Base-by-base conservation (phyloP, 2,113 vertebrate species). In the Nymphicus hollandicus region DNA sequence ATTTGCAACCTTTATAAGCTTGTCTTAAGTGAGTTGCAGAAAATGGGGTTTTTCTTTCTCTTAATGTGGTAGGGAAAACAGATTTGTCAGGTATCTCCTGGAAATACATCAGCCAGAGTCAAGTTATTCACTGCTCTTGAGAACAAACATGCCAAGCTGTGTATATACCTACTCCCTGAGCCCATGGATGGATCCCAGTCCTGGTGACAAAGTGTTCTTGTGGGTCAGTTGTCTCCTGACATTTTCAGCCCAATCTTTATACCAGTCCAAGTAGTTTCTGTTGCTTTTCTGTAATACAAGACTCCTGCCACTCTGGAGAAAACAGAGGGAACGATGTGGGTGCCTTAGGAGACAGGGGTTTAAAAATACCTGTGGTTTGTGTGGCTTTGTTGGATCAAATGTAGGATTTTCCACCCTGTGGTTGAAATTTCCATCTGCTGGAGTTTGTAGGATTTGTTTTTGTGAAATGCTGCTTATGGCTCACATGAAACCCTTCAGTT, bases 361-460 rank as follows among this genome's bases (percentile, higher is more conserved):
- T 81, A 87, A 94, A 89, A 81, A 93, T 93, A 69, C 70, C 77
- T 96, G 80, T 89, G 93, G 93, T 81, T 94, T 84, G 9, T 89
- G 83, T 95, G 77, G 90, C 58, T 92, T 89, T 93, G 58, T 76
- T 94, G 83, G 49, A 71, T 84, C 52, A 93, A 94, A 65, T 35
- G 68, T 28, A 69, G 86, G 25, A 71, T 93, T 96, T 96, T 96
- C 90, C 82, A 94, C 58, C 56, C 65, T 5, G 3, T 93, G 65
- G n/a, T 91, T 95, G 81, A 82, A 87, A 72, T 85, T 96, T 96
- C 86, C 56, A 7, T 87, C 52, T 61, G 80, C 61, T 96, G 55
- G 39, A 90, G 35, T 83, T 96, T 61, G 61, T 95, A 91, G 66
- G 72, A 53, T 84, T 93, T 94, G 72, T 94, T 96, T 97, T 95